Base-by-base conservation (phyloP, 1,140 invertebrate species). In the Drosophila oshimai region DNA sequence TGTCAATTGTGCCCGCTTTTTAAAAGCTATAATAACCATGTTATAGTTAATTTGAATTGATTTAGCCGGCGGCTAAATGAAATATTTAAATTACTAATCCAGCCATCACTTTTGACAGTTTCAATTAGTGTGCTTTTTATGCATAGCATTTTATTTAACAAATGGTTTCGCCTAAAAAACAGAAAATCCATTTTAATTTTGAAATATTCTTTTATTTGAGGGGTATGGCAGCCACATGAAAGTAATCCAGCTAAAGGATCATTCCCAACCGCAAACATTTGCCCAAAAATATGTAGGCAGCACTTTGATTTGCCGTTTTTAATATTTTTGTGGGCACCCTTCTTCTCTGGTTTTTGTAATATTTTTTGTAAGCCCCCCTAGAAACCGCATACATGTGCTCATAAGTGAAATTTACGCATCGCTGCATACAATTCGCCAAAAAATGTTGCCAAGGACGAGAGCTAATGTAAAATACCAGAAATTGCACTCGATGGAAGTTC, bases 341-440 rank as follows among this genome's bases (percentile, higher is more conserved):
- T 20, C 15, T n/a, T 18, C 20, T 13, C 12, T 6, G 24, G 13
- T 28, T 18, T 17, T 26, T 47, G 15, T n/a, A n/a, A n/a, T n/a
- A n/a, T n/a, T n/a, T 20, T 49, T 44, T 13, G 34, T 37, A 15
- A 42, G 51, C 18, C 20, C 29, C 46, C 12, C 17, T 37, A n/a
- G n/a, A 57, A 70, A 24, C 13, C 22, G 4, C 49, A 17, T 13
- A 39, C 44, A 64, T 18, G 20, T 45, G 34, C 10, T 28, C 42
- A 64, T 64, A 87, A 80, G 77, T 86, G 62, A 86, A 86, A 86
- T 87, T 86, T 57, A 86, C 76, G 81, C 80, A 86, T 87, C 81
- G 72, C 57, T 87, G 81, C 67, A 57, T 87, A 64, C 81, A 86
- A 86, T 86, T 76, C 72, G 76, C 61, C 71, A 81, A 75, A 65